A percentile compares a stretch with the other conserved stretches of the same genome.
Evolutionary conservation across 2,888 invertebrate species (phyloP).

Genomic region (Acanthosepion esculentum): DNA sequence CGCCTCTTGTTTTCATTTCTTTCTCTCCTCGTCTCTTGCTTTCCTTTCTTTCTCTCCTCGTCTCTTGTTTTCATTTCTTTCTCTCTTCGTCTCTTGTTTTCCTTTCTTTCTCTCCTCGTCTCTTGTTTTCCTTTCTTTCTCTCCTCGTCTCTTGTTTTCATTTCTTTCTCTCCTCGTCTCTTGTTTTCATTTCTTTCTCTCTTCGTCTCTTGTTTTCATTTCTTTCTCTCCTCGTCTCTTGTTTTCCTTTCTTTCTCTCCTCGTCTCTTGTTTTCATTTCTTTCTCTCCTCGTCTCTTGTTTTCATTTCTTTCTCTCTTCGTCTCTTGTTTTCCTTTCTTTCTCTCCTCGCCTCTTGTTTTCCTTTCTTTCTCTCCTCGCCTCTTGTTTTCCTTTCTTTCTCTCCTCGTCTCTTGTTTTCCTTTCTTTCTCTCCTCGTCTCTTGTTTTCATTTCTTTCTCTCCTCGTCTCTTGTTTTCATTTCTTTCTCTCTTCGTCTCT

Average conservation of each 20-base stretch:
- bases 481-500: too few relatives aligned
- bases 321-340: too few relatives aligned
- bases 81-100: not conserved
- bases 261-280: too few relatives aligned
- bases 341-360: too few relatives aligned
- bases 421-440: not conserved
- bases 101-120: not conserved
- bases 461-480: not conserved
- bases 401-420: too few relatives aligned
- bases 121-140: not conserved
- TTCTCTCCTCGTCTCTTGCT: too few relatives aligned
- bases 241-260: not conserved
- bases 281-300: not conserved
- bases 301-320: not conserved
- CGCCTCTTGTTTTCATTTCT: not conserved
- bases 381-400: not conserved
- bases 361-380: not conserved
- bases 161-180: not conserved
- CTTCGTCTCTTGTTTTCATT: too few relatives aligned
- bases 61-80: not conserved
- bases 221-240: not conserved
- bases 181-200: not conserved
- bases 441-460: not conserved
- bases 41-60: too few relatives aligned
- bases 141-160: not conserved